Percentiles rank a stretch among this genome's conserved stretches.
phyloP scores from a whole-genome alignment of 2,797 vertebrate species.

The Hoplostethus atlanticus region DNA sequence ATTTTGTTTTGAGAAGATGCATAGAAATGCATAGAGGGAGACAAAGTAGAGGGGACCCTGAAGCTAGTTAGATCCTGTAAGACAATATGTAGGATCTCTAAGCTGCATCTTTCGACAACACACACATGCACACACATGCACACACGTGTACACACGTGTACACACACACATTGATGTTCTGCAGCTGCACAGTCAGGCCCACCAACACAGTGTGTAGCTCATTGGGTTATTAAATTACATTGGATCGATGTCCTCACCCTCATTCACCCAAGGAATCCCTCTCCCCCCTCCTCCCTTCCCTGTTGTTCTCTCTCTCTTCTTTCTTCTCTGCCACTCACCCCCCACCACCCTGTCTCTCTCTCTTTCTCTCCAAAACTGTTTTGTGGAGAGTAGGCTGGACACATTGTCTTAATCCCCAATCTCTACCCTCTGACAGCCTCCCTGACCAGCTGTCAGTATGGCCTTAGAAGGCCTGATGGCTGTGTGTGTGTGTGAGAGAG shows the following conservation, averaged over 20 bases:
- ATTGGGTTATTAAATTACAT: conserved; percentile 60
- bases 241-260: conserved; percentile 45
- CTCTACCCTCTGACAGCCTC: conserved; percentile 63
- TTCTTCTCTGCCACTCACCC: conserved; percentile 37
- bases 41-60: no score
- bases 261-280: conserved; percentile 64
- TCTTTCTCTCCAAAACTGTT: conserved; percentile 67
- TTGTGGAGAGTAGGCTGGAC: conserved; percentile 62
- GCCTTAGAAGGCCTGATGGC: conserved; percentile 80
- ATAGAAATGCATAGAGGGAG: no score
- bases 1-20: no score
- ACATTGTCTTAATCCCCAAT: conserved; percentile 76
- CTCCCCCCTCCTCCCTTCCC: conserved; percentile 5
- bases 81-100: neutral
- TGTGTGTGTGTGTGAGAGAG: conserved; percentile 18
- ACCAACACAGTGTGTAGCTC: conserved; percentile 37
- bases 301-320: neutral
- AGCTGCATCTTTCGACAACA: conserved; percentile 15
- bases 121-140: conserved; percentile 3
- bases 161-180: neutral
- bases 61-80: neutral
- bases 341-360: conserved; percentile 9
- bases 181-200: conserved; percentile 10
- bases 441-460: conserved; percentile 79
- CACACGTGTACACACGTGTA: neutral